These are phyloP conservation scores for Spizaetus ornatus DNA, from an alignment of 2,113 vertebrate genomes.

Conservation along the genomic window DNA sequence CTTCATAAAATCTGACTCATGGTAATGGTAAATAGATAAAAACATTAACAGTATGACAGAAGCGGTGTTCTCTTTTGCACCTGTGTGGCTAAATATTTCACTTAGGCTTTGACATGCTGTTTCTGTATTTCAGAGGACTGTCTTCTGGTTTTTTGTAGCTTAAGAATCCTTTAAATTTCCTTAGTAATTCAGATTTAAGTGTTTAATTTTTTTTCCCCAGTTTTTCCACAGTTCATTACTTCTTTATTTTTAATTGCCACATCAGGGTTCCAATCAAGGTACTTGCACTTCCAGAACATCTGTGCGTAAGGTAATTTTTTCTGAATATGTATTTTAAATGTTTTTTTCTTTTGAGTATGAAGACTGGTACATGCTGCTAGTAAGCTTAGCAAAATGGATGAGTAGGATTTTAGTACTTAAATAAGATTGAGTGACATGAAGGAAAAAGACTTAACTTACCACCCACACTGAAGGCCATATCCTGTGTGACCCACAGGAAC, in stretches of 20 bases:
- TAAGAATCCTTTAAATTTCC: neutral
- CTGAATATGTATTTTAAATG: neutral
- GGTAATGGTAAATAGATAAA: neutral
- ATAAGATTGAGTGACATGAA: constrained; percentile 20
- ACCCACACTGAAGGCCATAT: neutral
- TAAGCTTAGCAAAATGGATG: constrained; percentile 18
- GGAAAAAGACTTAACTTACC: constrained; percentile 28
- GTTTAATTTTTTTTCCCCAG: neutral
- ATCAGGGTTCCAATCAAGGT: neutral
- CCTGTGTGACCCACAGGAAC: neutral
- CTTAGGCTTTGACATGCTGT: neutral
- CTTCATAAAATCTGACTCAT: neutral
- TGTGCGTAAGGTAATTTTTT: neutral
- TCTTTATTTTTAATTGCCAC: neutral
- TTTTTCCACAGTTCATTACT: neutral
- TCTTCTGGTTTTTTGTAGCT: neutral
- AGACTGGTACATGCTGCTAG: neutral
- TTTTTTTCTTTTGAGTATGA: neutral
- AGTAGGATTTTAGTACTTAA: constrained; percentile 36
- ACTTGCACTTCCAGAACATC: neutral
- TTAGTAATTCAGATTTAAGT: neutral
- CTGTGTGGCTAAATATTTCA: neutral
- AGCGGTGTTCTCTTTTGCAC: neutral
- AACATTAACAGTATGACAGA: neutral
- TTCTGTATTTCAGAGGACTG: neutral